Base-by-base conservation (phyloP, 2,888 invertebrate genomes). In the Euzophera pinguis region DNA sequence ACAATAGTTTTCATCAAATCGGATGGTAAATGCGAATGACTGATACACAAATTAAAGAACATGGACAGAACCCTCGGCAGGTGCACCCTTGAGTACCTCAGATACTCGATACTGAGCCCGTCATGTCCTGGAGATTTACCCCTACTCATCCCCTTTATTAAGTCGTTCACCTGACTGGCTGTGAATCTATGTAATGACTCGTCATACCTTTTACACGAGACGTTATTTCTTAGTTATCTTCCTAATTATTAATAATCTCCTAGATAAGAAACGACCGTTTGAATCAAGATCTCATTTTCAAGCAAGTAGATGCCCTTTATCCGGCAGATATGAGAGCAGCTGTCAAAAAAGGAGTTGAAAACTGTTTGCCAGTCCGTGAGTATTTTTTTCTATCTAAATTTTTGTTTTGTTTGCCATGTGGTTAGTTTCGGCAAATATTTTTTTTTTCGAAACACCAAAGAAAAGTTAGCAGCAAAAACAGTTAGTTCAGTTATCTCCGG, bases 231-330 rank as follows among this genome's bases (percentile, higher is more conserved):
- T n/a, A n/a, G n/a, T n/a, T 3, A 22, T 22, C 22, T 22, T 22
- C 22, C 22, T 22, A 3, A 22, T 3, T 22, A 22, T 47, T 8
- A 8, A 8, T 32, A 47, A 16, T 48, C 10, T 51, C 60, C 58
- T 51, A 86, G 88, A 64, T 85, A 0, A 86, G 82, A 58, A 82
- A 87, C 53, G 75, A 84, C 9, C 80, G 64, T 61, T 58, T 88
- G 1, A 78, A 84, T 47, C 70, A 70, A 47, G 81, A 70, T 0
- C 57, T 80, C n/a, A 70, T 86, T 27, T 61, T 67, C 6, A 86
- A 85, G 55, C 88, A 89, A 65, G 69, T 88, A 2, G 87, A 88
- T 53, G 63, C 75, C 1, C 62, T 88, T 0, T 88, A 84, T 38
- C 88, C 88, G 1, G 62, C 64, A 41, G 87, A 88, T 0, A 61